Evolutionary conservation across 2,113 vertebrate genomes (phyloP).

Genomic region (Chelonoidis abingdonii): DNA sequence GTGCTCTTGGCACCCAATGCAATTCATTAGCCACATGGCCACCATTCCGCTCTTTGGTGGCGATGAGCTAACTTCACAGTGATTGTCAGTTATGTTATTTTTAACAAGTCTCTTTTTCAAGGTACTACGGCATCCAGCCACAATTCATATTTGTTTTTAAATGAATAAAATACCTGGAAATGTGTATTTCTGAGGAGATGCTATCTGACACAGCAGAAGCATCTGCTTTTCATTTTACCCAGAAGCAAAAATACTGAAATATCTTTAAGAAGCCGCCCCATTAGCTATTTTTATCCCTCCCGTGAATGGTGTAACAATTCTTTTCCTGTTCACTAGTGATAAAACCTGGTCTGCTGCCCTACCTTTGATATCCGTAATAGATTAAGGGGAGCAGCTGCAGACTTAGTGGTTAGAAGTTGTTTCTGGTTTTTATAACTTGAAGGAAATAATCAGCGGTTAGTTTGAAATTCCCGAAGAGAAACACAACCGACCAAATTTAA

Average conservation of each 20-base stretch:
- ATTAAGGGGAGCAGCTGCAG: neutral
- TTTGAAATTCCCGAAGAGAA: neutral
- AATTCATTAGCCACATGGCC: neutral
- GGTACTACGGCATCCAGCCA: neutral
- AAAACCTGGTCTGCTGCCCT: neutral
- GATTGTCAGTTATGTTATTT: neutral
- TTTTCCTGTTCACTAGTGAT: neutral
- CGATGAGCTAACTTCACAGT: neutral
- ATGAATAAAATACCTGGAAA: neutral
- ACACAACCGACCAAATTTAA: neutral
- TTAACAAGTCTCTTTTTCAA: neutral
- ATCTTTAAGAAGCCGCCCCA: neutral
- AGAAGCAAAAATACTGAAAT: neutral
- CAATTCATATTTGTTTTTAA: neutral
- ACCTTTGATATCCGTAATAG: neutral
- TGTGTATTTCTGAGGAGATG: neutral
- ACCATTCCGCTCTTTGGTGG: neutral
- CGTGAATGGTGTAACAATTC: neutral
- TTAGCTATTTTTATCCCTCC: neutral
- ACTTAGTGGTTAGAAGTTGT: neutral
- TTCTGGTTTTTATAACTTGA: neutral
- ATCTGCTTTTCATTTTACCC: neutral
- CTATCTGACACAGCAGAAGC: fast-evolving
- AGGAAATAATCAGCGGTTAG: neutral
- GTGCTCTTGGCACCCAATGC: neutral